Evolutionary conservation across 2,888 invertebrate genomes (phyloP), one percentile per base, ranked within the genome.

Genomic region (Chesias legatella): DNA sequence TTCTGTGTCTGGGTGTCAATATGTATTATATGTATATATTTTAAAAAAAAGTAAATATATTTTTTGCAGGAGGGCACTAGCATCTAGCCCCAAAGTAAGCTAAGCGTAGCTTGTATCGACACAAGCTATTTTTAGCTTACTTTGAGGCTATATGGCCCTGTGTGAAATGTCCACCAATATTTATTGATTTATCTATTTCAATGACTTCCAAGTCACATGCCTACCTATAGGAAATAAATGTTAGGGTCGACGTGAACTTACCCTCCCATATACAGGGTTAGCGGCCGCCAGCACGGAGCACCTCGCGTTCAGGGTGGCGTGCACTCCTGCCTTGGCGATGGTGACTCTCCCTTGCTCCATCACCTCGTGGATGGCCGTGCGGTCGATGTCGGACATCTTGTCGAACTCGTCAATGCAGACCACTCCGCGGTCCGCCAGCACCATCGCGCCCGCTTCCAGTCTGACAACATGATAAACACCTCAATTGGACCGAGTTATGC

Each of bases 221-320:
- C 6, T 4, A 5, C 1, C 2, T 23, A 20, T 20, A n/a, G n/a
- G n/a, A n/a, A n/a, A n/a, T n/a, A n/a, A n/a, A n/a, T n/a, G n/a
- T n/a, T n/a, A 22, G 6, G 22, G n/a, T 22, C 6, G 4, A 7
- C 7, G 1, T 1, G 10, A 5, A 63, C 69, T 60, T 10, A 76
- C 74, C 39, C 73, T 51, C 23, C 73, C 73, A 22, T 98, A 99
- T 3, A 99, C 98, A 1, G 99, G 99, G 91, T 99, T 99, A 30
- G 99, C 99, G n/a, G 99, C 99, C 1, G 99, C 99, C 29, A 99
- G 85, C 3, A 99, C 99, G 0, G 97, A 96, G 81, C 99, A 99
- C 17, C 99, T 90, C 0, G 99, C 99, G 84, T 99, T 99, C 47
- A 99, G 91, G 36, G 97, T 94, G 2, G 99, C 98, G 77, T 99